Percentiles rank a stretch among this genome's conserved stretches.
Conservation (phyloP, 1,140 invertebrate genomes). For the Cydia strobilella region DNA sequence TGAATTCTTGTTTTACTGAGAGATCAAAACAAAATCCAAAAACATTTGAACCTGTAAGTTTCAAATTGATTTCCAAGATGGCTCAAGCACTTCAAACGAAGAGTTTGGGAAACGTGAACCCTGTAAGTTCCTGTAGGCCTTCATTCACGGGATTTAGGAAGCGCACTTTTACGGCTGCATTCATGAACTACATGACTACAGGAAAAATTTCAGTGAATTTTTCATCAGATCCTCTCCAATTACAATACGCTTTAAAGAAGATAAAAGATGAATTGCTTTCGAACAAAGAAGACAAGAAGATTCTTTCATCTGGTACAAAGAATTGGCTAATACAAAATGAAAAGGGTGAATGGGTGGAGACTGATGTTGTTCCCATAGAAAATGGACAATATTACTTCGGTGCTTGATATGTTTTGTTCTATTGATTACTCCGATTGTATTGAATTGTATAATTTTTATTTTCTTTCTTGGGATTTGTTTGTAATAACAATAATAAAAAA, state of each 20-base stretch:
- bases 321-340: neutral
- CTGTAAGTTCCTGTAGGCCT: neutral
- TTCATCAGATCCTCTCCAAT: slow-evolving; percentile 1
- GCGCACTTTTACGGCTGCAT: neutral
- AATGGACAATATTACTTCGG: neutral
- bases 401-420: too few species aligned
- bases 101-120: slow-evolving; percentile 29
- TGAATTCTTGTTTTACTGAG: neutral
- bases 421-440: too few species aligned
- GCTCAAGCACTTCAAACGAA: slow-evolving; percentile 29
- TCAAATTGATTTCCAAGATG: slow-evolving; percentile 33
- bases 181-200: neutral
- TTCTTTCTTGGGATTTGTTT: too few species aligned
- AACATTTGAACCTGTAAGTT: neutral
- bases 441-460: too few species aligned
- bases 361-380: neutral
- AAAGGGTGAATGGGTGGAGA: neutral
- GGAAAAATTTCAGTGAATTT: slow-evolving; percentile 1
- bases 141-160: slow-evolving; percentile 26
- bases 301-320: neutral
- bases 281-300: neutral
- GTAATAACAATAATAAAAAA: too few species aligned
- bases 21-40: neutral
- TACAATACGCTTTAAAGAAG: neutral
- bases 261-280: neutral